Evolutionary conservation across 2,797 vertebrate genomes (phyloP), one percentile per base, ranked within the genome.

Genomic region (Pseudopleuronectes americanus): DNA sequence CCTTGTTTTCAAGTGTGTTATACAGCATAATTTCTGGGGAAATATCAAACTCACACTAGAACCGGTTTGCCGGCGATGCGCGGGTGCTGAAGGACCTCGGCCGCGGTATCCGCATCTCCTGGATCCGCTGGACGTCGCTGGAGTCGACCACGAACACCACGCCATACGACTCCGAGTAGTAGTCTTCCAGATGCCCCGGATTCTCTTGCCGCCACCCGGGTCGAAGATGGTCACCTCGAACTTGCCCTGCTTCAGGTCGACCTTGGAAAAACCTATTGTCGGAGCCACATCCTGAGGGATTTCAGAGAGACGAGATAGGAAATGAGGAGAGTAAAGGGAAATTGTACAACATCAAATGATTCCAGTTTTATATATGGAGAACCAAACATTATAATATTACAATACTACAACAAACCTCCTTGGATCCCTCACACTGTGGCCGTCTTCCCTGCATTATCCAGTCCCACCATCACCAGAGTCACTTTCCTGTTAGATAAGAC

Each of bases 121-220:
- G 91, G 76, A 97, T 94, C 23, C 93, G 89, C 79, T 88, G 90
- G 16, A 92, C 68, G 0, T 97, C 95, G 0, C 94, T 95, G 60
- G 96, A 96, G 87, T 97, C 96, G 73, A 97, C 93, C 57, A 97
- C 94, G 6, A 97, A 97, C 74, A 97, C 92, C 54, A 97, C 89
- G 0, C 96, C 96, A 0, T 96, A 92, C 0, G 96, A 94, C 72
- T 94, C 92, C 0, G 92, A 87, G 54, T 96, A 96, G 91, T 96
- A 96, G 87, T 94, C 62, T 93, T 95, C 96, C 96, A 97, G 68
- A 89, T 95, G 65, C 93, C 93, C 4, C 87, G 90, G 79, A 94
- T 93, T 17, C 92, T 89, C 72, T 90, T 91, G 4, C 96, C 95
- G 0, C 96, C 95, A 0, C 94, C 94, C 10, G 96, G 88, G 86